Conservation (phyloP, 2,888 invertebrate genomes). For the Brachypterus glaber region DNA sequence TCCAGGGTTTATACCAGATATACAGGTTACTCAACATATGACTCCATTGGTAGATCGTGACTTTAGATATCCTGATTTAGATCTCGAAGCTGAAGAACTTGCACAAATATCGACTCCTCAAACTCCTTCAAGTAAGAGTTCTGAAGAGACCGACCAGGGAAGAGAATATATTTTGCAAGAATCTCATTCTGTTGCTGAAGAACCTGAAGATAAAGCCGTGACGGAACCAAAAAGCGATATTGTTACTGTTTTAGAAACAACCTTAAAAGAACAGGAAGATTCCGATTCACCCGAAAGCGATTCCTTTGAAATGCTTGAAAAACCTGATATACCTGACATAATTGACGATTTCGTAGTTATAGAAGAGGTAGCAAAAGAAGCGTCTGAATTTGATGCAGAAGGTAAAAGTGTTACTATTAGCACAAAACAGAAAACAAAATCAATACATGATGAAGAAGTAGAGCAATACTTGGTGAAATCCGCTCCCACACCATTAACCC, state of each 20-base stretch:
- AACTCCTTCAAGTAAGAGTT: constrained; percentile 55
- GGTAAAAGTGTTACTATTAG: constrained; percentile 69
- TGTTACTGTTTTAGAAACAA: constrained; percentile 52
- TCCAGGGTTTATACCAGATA: constrained; percentile 53
- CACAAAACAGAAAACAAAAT: constrained; percentile 43
- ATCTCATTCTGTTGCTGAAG: constrained; percentile 44
- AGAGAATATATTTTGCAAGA: constrained; percentile 54
- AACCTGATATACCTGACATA: constrained; percentile 75
- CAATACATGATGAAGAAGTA: constrained; percentile 60
- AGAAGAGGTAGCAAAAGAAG: constrained; percentile 81
- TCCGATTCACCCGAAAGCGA: constrained; percentile 69
- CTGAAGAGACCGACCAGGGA: constrained; percentile 56
- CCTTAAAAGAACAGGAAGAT: constrained; percentile 45
- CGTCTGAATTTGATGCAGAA: constrained; percentile 71
- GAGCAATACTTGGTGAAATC: constrained; percentile 62
- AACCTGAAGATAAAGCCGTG: constrained; percentile 34
- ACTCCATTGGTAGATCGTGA: constrained; percentile 40
- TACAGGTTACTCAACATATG: constrained; percentile 53
- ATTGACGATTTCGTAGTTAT: constrained; percentile 82
- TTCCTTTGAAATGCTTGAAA: constrained; percentile 80
- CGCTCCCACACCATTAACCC: constrained; percentile 52
- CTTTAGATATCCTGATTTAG: constrained; percentile 43
- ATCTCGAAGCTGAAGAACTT: constrained; percentile 40
- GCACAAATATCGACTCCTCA: constrained; percentile 48
- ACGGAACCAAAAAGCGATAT: constrained; percentile 44